A percentile compares a stretch with the other conserved stretches of the same genome.
These are phyloP conservation scores for Grantiella picta DNA, from an alignment of 2,113 vertebrate species.

Conservation along the genomic window DNA sequence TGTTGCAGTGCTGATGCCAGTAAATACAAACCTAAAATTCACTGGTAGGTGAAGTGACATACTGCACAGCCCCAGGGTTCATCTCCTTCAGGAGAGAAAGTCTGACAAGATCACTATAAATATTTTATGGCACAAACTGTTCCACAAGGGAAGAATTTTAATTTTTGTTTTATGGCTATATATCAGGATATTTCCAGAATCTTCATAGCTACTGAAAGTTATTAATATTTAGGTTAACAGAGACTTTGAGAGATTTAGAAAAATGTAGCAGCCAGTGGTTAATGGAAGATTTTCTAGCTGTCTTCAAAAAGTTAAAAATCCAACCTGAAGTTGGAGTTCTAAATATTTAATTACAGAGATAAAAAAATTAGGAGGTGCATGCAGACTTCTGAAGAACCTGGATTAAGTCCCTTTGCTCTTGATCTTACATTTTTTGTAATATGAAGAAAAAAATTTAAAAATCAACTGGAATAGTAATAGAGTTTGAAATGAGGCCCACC, in stretches of 20 bases:
- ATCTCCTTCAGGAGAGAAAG: neutral
- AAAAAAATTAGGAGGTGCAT: neutral
- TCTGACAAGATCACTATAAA: neutral
- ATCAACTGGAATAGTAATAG: neutral
- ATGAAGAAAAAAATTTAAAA: neutral
- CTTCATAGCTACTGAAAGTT: neutral
- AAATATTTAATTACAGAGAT: neutral
- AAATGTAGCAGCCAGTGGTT: neutral
- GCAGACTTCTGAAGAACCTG: neutral
- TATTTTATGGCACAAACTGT: neutral
- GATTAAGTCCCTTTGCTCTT: neutral
- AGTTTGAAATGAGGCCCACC: neutral
- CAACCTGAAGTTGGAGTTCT: neutral
- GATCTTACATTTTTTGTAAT: neutral
- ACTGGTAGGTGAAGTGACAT: neutral
- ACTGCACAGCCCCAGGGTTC: neutral
- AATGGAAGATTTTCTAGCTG: neutral
- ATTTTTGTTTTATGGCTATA: neutral
- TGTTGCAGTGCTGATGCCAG: neutral
- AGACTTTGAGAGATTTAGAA: neutral
- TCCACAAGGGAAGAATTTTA: neutral
- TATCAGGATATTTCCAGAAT: neutral
- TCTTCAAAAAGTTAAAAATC: neutral
- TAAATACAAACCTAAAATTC: slow-evolving; percentile 24
- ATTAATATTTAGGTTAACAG: neutral